Conservation (phyloP, 2,888 invertebrate species). For the Uropetala carovei region DNA sequence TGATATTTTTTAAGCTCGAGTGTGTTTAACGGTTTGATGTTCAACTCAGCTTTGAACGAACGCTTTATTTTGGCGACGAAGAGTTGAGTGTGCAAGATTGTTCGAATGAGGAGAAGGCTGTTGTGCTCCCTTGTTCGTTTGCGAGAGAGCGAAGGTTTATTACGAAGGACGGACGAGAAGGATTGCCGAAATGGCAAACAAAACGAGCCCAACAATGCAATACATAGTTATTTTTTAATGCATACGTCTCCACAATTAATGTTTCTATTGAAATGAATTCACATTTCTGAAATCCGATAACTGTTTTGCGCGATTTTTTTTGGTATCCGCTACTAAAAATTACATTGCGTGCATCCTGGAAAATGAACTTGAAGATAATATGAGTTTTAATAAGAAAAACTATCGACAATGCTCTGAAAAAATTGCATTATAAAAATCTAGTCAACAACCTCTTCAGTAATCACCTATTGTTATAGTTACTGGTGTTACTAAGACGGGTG, state of each 20-base stretch:
- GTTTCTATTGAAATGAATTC: slow-evolving; percentile 39
- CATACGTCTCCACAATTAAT: slow-evolving; percentile 11
- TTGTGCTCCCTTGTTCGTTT: slow-evolving; percentile 34
- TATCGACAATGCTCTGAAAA: neutral
- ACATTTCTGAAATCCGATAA: slow-evolving; percentile 45
- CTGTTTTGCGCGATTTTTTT: slow-evolving; percentile 40
- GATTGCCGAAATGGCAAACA: slow-evolving; percentile 19
- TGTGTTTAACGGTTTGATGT: neutral
- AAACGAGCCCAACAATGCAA: slow-evolving; percentile 60
- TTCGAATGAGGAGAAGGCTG: neutral
- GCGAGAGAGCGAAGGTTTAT: neutral
- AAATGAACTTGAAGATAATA: too few relatives aligned
- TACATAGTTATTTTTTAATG: slow-evolving; percentile 53
- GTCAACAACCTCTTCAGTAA: neutral
- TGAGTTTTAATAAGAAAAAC: neutral
- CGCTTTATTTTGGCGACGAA: neutral
- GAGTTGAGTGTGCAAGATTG: neutral
- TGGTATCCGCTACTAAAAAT: neutral
- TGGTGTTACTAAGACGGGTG: slow-evolving; percentile 7
- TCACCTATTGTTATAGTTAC: slow-evolving; percentile 47
- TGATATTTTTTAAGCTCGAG: neutral
- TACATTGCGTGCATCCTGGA: neutral
- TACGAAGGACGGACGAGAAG: neutral
- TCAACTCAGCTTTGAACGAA: neutral
- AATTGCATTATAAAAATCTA: slow-evolving; percentile 34